Conservation (phyloP, 2,888 invertebrate species). For the Anarsia innoxiella region DNA sequence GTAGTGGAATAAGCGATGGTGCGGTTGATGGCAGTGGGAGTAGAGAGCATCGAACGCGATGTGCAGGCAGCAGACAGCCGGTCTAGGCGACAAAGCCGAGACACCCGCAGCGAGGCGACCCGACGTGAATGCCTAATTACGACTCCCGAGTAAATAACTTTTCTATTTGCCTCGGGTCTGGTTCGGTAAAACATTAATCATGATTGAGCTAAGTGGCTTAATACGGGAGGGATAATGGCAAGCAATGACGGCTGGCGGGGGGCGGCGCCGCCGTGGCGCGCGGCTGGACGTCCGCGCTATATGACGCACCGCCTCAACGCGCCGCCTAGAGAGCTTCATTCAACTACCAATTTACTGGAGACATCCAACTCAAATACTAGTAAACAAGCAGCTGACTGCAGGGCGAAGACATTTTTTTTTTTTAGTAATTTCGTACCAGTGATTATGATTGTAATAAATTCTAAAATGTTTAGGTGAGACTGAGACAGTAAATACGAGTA, state of each 20-base stretch:
- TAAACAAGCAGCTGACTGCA: too few species aligned
- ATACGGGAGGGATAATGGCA: slow-evolving; percentile 71
- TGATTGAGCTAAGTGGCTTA: slow-evolving; percentile 77
- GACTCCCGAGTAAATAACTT: slow-evolving; percentile 69
- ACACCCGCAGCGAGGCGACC: slow-evolving; percentile 63
- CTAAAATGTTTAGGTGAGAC: too few species aligned
- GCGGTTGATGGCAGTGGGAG: slow-evolving; percentile 6
- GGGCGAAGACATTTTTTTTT: too few species aligned
- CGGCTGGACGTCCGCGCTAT: slow-evolving; percentile 34
- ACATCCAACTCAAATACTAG: slow-evolving; percentile 8
- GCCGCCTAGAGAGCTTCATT: slow-evolving; percentile 18
- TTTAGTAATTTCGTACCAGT: too few species aligned
- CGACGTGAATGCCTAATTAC: slow-evolving; percentile 73
- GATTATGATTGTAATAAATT: too few species aligned
- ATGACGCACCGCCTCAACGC: slow-evolving; percentile 39
- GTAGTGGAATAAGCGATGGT: slow-evolving; percentile 5
- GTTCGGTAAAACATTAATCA: slow-evolving; percentile 75
- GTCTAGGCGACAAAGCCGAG: slow-evolving; percentile 58
- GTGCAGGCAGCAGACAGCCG: slow-evolving; percentile 43
- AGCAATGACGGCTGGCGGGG: slow-evolving; percentile 69
- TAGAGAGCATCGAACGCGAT: slow-evolving; percentile 3
- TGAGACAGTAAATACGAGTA: too few species aligned
- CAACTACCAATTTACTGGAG: slow-evolving; percentile 14
- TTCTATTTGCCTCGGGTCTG: slow-evolving; percentile 69
- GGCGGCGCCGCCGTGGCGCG: slow-evolving; percentile 62